These are phyloP conservation scores for Sternarchorhynchus goeldii DNA, from an alignment of 2,797 vertebrate genomes.

Conservation along the genomic window DNA sequence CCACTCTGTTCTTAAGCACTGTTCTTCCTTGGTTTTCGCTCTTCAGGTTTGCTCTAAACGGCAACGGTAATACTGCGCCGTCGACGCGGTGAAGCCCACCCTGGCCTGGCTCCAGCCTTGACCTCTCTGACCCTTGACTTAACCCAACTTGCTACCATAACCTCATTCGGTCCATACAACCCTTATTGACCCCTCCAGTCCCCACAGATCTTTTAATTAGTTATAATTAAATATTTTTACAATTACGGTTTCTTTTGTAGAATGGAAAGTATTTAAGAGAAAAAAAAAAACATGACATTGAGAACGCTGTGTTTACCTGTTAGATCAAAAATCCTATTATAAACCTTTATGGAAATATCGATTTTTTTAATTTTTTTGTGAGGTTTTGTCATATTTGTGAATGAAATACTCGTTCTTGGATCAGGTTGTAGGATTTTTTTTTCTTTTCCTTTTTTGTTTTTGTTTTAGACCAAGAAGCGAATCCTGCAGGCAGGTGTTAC, in stretches of 20 bases:
- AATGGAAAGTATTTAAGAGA: slow-evolving; percentile 81
- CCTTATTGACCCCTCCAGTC: slow-evolving; percentile 37
- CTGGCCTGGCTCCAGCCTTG: slow-evolving; percentile 30
- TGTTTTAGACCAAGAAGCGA: neutral
- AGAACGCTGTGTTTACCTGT: slow-evolving; percentile 76
- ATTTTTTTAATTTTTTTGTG: neutral
- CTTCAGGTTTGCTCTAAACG: slow-evolving; percentile 80
- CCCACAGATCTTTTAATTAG: slow-evolving; percentile 78
- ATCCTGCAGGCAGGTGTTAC: slow-evolving; percentile 7
- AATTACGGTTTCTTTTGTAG: slow-evolving; percentile 73
- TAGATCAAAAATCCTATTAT: slow-evolving; percentile 74
- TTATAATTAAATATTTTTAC: slow-evolving; percentile 83
- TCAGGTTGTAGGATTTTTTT: neutral
- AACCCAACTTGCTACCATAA: neutral
- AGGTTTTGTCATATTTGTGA: neutral
- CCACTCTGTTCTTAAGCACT: slow-evolving; percentile 64
- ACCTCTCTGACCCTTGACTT: slow-evolving; percentile 14
- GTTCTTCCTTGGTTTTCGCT: slow-evolving; percentile 37
- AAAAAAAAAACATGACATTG: slow-evolving; percentile 73
- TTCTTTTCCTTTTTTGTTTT: neutral
- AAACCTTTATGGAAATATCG: slow-evolving; percentile 74
- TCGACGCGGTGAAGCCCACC: slow-evolving; percentile 74
- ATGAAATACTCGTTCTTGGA: neutral
- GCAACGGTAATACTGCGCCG: slow-evolving; percentile 80
- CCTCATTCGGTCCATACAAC: slow-evolving; percentile 62